These are phyloP conservation scores for Erpobdella octoculata DNA, from an alignment of 2,888 invertebrate species.

Conservation along the genomic window DNA sequence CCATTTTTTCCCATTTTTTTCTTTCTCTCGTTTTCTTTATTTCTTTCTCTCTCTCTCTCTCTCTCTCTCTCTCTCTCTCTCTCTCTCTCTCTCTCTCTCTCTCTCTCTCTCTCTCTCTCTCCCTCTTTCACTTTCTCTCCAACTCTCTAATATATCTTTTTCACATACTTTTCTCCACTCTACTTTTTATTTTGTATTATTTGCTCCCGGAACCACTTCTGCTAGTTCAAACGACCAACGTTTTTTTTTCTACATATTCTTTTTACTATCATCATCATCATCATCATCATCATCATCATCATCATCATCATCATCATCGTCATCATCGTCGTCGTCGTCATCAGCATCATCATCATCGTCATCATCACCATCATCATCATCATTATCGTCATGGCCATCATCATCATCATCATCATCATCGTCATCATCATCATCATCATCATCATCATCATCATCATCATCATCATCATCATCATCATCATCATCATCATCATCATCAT, in stretches of 20 bases:
- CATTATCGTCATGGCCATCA: slow-evolving; percentile 3
- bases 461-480: slow-evolving; percentile 15
- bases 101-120: no score
- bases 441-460: slow-evolving; percentile 10
- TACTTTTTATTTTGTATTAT: no score
- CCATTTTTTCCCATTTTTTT: no score
- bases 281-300: background rate
- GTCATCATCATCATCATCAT: slow-evolving; percentile 2
- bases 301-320: background rate
- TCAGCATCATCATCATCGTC: slow-evolving; percentile 22
- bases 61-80: no score
- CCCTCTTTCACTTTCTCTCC: no score
- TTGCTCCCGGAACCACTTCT: no score
- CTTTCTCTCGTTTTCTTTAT: no score
- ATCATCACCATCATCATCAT: background rate
- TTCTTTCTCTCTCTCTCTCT: no score
- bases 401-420: slow-evolving; percentile 14
- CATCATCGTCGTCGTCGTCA: background rate
- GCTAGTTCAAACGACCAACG: no score
- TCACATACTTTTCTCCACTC: no score
- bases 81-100: no score
- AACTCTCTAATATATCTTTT: no score
- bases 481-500: slow-evolving; percentile 20
- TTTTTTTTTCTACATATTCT: background rate
- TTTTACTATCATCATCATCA: background rate